Percentiles rank a stretch among this genome's conserved stretches.
Evolutionary conservation across 2,797 vertebrate genomes (phyloP).

Genomic region (Gymnodraco acuticeps): DNA sequence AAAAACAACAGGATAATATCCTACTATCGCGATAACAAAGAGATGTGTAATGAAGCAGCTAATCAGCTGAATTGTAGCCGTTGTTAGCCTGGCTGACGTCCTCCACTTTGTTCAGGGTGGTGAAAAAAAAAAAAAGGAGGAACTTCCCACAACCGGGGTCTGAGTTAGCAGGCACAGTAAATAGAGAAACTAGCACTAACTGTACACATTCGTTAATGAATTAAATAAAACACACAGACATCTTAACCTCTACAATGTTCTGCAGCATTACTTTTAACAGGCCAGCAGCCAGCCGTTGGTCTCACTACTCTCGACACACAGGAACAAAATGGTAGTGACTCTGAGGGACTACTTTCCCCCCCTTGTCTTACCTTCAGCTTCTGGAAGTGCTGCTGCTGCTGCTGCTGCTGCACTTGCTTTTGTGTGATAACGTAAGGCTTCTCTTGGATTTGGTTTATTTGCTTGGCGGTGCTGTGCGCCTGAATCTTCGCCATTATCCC

Average conservation of each 20-base stretch:
- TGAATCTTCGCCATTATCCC: conserved; percentile 91
- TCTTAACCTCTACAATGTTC: conserved; percentile 18
- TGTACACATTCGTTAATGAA: conserved; percentile 46
- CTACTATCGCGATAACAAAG: conserved; percentile 68
- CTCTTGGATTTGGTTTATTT: conserved; percentile 88
- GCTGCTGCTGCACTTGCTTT: conserved; percentile 90
- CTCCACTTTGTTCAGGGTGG: conserved; percentile 82
- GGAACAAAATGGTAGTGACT: conserved; percentile 85
- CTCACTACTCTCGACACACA: conserved; percentile 72
- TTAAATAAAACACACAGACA: not conserved
- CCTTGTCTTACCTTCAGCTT: conserved; percentile 88
- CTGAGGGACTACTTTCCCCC: conserved; percentile 78
- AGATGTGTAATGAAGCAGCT: conserved; percentile 69
- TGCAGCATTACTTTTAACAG: conserved; percentile 78
- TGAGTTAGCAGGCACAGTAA: conserved; percentile 69
- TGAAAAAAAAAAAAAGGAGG: conserved; percentile 70
- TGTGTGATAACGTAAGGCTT: conserved; percentile 88
- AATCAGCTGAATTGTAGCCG: conserved; percentile 66
- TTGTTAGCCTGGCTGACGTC: conserved; percentile 76
- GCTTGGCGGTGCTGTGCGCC: conserved; percentile 87
- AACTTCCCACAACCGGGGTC: conserved; percentile 78
- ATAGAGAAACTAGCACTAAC: conserved; percentile 66
- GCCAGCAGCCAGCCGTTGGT: conserved; percentile 72
- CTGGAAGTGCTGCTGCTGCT: conserved; percentile 91
- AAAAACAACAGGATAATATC: conserved; percentile 15